Conservation (phyloP, 2,113 vertebrate genomes). For the Sterna hirundo region DNA sequence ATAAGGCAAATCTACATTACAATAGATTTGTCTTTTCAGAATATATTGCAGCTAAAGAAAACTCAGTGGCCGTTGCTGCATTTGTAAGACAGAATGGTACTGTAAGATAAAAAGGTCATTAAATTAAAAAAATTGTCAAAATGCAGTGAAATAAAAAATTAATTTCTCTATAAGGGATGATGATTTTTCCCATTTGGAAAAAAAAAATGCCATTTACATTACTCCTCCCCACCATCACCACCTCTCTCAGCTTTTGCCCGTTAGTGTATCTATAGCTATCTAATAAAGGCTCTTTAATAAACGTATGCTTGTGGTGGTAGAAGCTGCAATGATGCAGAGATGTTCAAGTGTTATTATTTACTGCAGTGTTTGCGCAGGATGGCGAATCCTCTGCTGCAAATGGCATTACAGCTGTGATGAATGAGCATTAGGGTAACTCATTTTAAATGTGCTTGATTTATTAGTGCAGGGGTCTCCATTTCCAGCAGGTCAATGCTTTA, state of each 20-base stretch:
- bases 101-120: slow-evolving; percentile 65
- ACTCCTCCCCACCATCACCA: slow-evolving; percentile 39
- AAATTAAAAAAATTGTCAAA: slow-evolving; percentile 57
- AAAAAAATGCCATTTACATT: slow-evolving; percentile 48
- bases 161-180: slow-evolving; percentile 65
- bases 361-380: slow-evolving; percentile 95
- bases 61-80: slow-evolving; percentile 33
- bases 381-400: slow-evolving; percentile 94
- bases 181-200: slow-evolving; percentile 42
- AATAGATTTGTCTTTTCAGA: slow-evolving; percentile 70
- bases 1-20: slow-evolving; percentile 74
- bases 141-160: slow-evolving; percentile 54
- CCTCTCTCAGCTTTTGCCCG: slow-evolving; percentile 63
- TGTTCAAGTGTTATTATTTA: slow-evolving; percentile 99
- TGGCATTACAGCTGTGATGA: slow-evolving; percentile 99
- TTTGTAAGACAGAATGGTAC: slow-evolving; percentile 53
- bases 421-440: slow-evolving; percentile 99
- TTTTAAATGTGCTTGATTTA: slow-evolving; percentile 99
- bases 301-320: slow-evolving; percentile 87
- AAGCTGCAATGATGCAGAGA: slow-evolving; percentile 84
- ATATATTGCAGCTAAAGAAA: slow-evolving; percentile 62
- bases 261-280: slow-evolving; percentile 73
- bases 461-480: slow-evolving; percentile 95
- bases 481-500: slow-evolving; percentile 99
- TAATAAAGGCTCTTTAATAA: slow-evolving; percentile 94